Base-by-base conservation (phyloP, 2,113 vertebrate genomes). In the Lophotis ruficrista region DNA sequence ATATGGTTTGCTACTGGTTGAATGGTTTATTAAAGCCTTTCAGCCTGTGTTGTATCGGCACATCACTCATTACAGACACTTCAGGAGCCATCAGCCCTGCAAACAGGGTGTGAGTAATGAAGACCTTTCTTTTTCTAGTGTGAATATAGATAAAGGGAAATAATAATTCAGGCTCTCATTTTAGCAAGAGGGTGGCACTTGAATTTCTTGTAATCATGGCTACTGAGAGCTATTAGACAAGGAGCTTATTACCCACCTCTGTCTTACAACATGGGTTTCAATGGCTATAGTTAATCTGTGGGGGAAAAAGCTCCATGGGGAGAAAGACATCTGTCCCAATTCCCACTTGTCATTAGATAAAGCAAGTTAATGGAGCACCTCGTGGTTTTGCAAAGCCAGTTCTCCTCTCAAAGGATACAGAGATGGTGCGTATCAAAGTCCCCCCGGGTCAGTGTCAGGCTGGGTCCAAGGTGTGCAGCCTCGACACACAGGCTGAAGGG, bases 11-110 rank as follows among this genome's bases (percentile, higher is more conserved):
- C 33, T 77, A 7, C 24, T 62, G n/a, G 50, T 70, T 93, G 86
- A 95, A 91, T 70, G 21, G n/a, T 79, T 84, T 94, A 65, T 81
- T 91, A 95, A 83, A 88, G 58, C 12, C 33, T 95, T 96, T 95
- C 75, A 76, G 43, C 16, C 62, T 58, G 23, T 48, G 27, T 89
- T 93, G 28, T 60, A 66, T 62, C 1, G 5, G 65, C 47, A 85
- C 37, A 64, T 85, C 43, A 48, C 48, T 91, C 80, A 65, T 45
- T 82, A 79, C 33, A 77, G 64, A 65, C 41, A 35, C 24, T 92
- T 91, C 54, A 94, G 30, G 51, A 54, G 21, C 17, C 78, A 83
- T 75, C 60, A 82, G 35, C 27, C 50, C 66, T 71, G 30, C 23
- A 87, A 93, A 78, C 31, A 62, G 38, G 38, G n/a, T 64, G 75